Percentiles rank a stretch among this genome's conserved stretches.
Conservation (phyloP, 1,140 invertebrate species). For the Lepeophtheirus salmonis region DNA sequence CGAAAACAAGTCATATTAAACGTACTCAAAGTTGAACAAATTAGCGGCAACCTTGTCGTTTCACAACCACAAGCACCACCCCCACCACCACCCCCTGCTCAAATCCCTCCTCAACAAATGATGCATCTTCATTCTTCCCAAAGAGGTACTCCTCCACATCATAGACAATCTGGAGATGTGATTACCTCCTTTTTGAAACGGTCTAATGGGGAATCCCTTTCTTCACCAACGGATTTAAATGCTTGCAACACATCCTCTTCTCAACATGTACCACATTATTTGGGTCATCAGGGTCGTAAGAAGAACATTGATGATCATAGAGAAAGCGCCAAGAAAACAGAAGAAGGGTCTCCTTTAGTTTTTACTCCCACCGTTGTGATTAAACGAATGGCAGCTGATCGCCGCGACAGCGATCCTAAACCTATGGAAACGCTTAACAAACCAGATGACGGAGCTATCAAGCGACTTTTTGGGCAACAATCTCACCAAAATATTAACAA, state of each 20-base stretch:
- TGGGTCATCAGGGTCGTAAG: neutral
- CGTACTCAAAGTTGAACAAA: neutral
- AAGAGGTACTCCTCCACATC: neutral
- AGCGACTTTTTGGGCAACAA: conserved; percentile 1
- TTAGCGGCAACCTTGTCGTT: neutral
- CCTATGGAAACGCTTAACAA: neutral
- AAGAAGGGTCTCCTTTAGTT: conserved; percentile 4
- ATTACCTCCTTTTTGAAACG: too few species aligned
- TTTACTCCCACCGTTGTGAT: conserved; percentile 19
- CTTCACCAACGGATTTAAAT: too few species aligned
- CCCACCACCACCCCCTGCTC: neutral
- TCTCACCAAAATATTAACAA: neutral
- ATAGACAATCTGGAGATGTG: too few species aligned
- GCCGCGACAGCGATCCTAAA: conserved; percentile 19
- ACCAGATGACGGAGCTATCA: neutral
- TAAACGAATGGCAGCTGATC: conserved; percentile 18
- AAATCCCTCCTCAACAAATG: too few species aligned
- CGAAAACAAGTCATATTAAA: neutral
- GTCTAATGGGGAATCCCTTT: too few species aligned
- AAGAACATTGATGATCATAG: neutral
- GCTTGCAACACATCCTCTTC: too few species aligned
- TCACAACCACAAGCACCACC: neutral
- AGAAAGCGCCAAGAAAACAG: neutral
- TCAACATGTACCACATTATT: too few species aligned
- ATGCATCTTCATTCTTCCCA: neutral